Evolutionary conservation across 1,140 invertebrate genomes (phyloP).

Genomic region (Dermatophagoides farinae): DNA sequence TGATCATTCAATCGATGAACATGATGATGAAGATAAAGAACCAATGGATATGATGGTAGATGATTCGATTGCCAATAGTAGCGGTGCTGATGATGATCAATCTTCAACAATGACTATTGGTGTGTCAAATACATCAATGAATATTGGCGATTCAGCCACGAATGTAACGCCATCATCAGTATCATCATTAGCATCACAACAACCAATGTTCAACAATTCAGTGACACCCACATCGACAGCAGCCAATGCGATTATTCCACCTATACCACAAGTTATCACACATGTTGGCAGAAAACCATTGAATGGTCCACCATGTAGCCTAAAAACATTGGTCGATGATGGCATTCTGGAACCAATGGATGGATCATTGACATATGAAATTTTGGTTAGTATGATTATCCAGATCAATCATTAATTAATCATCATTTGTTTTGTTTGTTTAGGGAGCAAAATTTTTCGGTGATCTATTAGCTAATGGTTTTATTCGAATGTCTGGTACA

Average conservation of each 20-base stretch:
- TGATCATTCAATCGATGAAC: no score
- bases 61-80: no score
- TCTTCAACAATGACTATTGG: no score
- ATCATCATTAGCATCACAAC: no score
- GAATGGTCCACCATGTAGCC: slow-evolving; percentile 50
- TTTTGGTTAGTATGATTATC: slow-evolving; percentile 38
- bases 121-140: no score
- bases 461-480: slow-evolving; percentile 59
- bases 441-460: slow-evolving; percentile 71
- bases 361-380: slow-evolving; percentile 63
- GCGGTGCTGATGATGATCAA: no score
- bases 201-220: background rate
- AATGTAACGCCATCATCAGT: no score
- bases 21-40: no score
- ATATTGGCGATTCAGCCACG: no score
- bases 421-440: slow-evolving; percentile 16
- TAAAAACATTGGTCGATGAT: slow-evolving; percentile 57
- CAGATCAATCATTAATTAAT: background rate
- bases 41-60: no score
- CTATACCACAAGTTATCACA: slow-evolving; percentile 2
- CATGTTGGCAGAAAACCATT: slow-evolving; percentile 19
- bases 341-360: slow-evolving; percentile 56
- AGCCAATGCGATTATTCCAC: background rate
- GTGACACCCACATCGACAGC: background rate
- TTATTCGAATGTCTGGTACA: slow-evolving; percentile 67